Conservation (phyloP, 2,888 invertebrate species). For the Lypha dubia region DNA sequence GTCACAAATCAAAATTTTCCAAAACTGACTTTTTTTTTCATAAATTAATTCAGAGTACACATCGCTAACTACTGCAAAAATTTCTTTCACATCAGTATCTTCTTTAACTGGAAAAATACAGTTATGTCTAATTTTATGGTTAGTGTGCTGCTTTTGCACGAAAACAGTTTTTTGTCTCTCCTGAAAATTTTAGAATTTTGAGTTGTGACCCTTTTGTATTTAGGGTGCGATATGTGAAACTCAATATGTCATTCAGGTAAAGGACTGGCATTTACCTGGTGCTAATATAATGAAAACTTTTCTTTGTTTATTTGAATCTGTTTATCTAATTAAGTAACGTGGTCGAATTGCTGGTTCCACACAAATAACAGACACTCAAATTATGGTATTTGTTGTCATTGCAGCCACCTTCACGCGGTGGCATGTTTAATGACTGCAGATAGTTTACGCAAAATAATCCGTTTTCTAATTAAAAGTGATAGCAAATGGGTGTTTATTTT, state of each 20-base stretch:
- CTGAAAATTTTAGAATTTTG: no score
- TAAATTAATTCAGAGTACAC: no score
- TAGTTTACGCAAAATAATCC: not conserved
- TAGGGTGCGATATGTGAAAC: no score
- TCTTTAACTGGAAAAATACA: no score
- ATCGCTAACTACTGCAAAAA: no score
- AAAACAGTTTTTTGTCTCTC: no score
- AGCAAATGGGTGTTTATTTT: not conserved
- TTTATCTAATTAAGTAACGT: constrained; percentile 63
- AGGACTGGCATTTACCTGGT: constrained; percentile 16
- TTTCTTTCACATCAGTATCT: no score
- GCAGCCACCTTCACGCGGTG: not conserved
- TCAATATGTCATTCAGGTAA: not conserved
- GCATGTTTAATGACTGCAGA: not conserved
- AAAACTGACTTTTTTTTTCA: no score
- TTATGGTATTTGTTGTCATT: constrained; percentile 16
- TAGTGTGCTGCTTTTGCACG: no score
- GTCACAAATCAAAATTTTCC: no score
- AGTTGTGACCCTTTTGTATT: no score
- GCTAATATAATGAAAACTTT: constrained; percentile 45
- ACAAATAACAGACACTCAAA: constrained; percentile 24
- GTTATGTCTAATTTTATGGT: no score
- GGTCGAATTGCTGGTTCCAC: constrained; percentile 39
- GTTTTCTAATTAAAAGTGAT: not conserved
- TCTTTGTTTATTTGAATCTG: constrained; percentile 44